phyloP scores from a whole-genome alignment of 2,888 invertebrate species.

The Selenia dentaria region DNA sequence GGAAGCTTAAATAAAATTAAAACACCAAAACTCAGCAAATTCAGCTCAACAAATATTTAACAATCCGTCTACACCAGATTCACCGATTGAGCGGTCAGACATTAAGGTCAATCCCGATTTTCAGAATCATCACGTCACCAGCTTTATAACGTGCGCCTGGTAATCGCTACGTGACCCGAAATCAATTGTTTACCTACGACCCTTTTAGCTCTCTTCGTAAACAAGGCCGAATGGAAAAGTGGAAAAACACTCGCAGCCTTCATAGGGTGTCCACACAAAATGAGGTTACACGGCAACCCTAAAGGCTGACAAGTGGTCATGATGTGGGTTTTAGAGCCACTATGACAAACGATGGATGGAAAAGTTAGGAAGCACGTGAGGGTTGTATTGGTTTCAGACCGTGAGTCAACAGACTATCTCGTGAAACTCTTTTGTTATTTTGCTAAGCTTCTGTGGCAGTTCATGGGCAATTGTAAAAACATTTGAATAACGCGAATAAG shows the following conservation, averaged over 20 bases:
- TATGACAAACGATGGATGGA: slow-evolving; percentile 19
- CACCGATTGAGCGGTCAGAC: slow-evolving; percentile 4
- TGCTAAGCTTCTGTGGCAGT: slow-evolving; percentile 12
- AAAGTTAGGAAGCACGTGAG: slow-evolving; percentile 2
- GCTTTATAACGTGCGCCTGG: slow-evolving; percentile 29
- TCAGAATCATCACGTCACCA: slow-evolving; percentile 14
- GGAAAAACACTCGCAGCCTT: slow-evolving; percentile 46
- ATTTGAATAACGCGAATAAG: slow-evolving; percentile 12
- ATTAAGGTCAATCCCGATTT: slow-evolving; percentile 22
- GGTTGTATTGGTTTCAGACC: not conserved
- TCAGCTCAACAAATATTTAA: slow-evolving; percentile 5
- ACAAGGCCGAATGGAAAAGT: slow-evolving; percentile 49
- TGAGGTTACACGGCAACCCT: slow-evolving; percentile 45
- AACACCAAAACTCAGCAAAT: too few relatives aligned
- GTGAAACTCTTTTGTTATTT: slow-evolving; percentile 1
- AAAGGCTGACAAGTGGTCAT: slow-evolving; percentile 23
- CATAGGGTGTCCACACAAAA: slow-evolving; percentile 26
- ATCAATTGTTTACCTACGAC: slow-evolving; percentile 37
- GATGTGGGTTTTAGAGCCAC: slow-evolving; percentile 26
- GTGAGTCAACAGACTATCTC: not conserved
- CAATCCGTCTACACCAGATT: slow-evolving; percentile 3
- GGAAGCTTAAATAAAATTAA: too few relatives aligned
- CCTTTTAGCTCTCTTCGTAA: slow-evolving; percentile 47
- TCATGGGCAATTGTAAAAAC: slow-evolving; percentile 20
- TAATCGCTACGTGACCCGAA: slow-evolving; percentile 24